Evolutionary conservation across 2,113 vertebrate genomes (phyloP), one percentile per base, ranked within the genome.

Genomic region (Psilopogon haemacephalus): DNA sequence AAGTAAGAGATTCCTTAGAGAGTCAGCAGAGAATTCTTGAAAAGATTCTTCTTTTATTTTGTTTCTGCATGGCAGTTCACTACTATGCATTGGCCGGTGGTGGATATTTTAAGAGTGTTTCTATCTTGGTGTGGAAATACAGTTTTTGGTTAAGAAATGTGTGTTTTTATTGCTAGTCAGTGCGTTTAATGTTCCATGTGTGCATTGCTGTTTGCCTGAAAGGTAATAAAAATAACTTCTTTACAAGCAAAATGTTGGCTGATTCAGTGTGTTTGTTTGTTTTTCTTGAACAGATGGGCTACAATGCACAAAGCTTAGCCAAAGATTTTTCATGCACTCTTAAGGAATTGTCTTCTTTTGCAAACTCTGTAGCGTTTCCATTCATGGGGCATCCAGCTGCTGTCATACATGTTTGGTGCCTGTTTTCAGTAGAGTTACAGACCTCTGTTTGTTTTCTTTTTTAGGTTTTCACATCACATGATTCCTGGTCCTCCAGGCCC

Each of bases 401-500:
- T 88, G 44, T 86, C 50, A 32, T 54, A 48, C 0, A 0, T 42
- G 76, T 86, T 80, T 71, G 58, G 32, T 77, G 42, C 56, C 44
- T 80, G 30, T n/a, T 64, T 87, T 81, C 84, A 24, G n/a, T 38
- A 48, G 23, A 12, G 42, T 94, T 96, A 94, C 46, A 84, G 87
- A 91, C 27, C 26, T 87, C 23, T 33, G 26, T 74, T 88, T 92
- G 64, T 92, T 86, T 94, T 97, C 71, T 95, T 54, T 93, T 83
- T 12, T 64, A 99, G 99, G 99, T 99, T 99, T 97, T 99, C 99
- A 17, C 99, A 99, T 98, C 99, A 99, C 95, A 99, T 99, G 99
- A 99, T 99, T 90, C 99, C 99, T 70, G 99, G 99, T 89, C 99
- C 99, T 95, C 98, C 98, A 17, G 99, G 99, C 78, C 99, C 98